A percentile compares a stretch with the other conserved stretches of the same genome.
phyloP scores from a whole-genome alignment of 2,113 vertebrate species.

The Ailuropoda melanoleuca region DNA sequence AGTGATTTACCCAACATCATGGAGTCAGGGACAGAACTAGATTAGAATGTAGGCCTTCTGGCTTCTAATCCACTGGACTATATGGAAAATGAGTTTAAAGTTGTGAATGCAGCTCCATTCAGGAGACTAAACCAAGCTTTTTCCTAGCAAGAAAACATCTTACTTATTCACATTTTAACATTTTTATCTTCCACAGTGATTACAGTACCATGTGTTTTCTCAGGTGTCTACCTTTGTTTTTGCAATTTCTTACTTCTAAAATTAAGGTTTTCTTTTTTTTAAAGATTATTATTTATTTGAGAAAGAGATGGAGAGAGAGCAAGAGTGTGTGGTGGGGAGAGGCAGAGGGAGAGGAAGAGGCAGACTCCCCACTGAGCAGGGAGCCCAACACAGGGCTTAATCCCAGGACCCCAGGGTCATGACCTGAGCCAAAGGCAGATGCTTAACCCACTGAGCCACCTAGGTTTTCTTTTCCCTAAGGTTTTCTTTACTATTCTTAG shows the following conservation, averaged over 20 bases:
- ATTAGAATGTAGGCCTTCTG: neutral
- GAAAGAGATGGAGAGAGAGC: neutral
- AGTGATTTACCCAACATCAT: neutral
- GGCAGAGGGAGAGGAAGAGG: neutral
- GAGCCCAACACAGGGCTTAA: neutral
- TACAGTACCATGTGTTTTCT: neutral
- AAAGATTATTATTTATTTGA: neutral
- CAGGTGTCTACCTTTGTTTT: neutral
- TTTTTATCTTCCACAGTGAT: neutral
- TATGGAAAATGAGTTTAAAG: neutral
- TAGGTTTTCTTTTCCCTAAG: neutral
- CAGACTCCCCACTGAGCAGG: neutral
- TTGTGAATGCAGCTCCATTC: neutral
- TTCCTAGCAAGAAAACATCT: neutral
- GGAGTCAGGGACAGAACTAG: neutral
- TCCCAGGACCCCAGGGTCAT: neutral
- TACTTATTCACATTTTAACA: neutral
- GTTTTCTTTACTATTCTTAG: neutral
- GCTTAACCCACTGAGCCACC: neutral
- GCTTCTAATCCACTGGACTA: neutral
- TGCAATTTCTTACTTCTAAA: neutral
- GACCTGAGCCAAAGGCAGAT: neutral
- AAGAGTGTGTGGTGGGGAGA: neutral
- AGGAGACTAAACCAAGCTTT: neutral
- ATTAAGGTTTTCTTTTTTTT: neutral